phyloP scores from a whole-genome alignment of 2,888 invertebrate species.

The Agrenia bidenticulata region DNA sequence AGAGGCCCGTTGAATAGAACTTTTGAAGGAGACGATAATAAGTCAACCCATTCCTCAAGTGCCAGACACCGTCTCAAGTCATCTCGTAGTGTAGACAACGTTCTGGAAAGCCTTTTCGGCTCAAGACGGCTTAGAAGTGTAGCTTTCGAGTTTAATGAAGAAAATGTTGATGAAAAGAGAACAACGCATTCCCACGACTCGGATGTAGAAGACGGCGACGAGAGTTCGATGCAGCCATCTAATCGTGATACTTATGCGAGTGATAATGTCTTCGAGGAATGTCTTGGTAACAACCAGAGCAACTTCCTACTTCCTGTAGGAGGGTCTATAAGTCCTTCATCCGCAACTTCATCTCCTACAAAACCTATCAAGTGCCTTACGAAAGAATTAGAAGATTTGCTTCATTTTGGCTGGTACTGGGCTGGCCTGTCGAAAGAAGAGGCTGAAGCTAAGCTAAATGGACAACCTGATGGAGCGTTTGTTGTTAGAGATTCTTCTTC shows the following conservation, averaged over 20 bases:
- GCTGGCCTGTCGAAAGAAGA: slow-evolving; percentile 71
- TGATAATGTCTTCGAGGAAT: too few species aligned
- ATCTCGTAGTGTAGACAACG: slow-evolving; percentile 43
- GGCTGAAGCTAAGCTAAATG: slow-evolving; percentile 69
- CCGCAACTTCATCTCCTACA: neutral
- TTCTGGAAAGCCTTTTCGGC: slow-evolving; percentile 25
- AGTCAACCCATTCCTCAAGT: slow-evolving; percentile 13
- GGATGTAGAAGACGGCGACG: too few species aligned
- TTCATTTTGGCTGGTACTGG: slow-evolving; percentile 74
- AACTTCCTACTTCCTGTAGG: too few species aligned
- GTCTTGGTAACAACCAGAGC: too few species aligned
- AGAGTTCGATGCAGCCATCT: too few species aligned
- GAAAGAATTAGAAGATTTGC: slow-evolving; percentile 57
- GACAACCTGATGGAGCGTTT: slow-evolving; percentile 74
- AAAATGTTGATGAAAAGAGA: too few species aligned
- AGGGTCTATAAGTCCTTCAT: too few species aligned
- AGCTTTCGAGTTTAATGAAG: too few species aligned
- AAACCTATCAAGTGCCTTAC: slow-evolving; percentile 54
- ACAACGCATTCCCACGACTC: too few species aligned
- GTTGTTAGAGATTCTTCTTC: slow-evolving; percentile 76
- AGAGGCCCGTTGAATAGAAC: slow-evolving; percentile 1
- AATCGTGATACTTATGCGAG: too few species aligned
- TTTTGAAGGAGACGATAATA: slow-evolving; percentile 17
- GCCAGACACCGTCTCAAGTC: slow-evolving; percentile 39
- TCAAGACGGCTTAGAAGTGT: too few species aligned